Evolutionary conservation across 92 coral and sea anemone genomes (phyloP).

Genomic region (Montipora capitata): DNA sequence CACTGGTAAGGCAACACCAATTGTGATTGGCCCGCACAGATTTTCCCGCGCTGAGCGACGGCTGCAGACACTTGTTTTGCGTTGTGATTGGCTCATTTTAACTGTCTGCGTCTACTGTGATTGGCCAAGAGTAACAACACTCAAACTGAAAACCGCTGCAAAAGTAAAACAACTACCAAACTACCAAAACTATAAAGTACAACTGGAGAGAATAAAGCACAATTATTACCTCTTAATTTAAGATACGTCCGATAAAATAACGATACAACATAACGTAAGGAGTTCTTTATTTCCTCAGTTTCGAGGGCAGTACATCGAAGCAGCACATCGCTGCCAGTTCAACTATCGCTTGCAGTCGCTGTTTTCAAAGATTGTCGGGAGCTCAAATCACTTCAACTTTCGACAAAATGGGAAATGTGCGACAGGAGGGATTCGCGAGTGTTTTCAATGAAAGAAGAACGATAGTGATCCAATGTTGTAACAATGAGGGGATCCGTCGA

Average conservation of each 20-base stretch:
- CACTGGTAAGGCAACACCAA: too few relatives aligned
- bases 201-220: not conserved
- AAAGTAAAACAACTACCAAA: not conserved
- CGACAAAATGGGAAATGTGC: not conserved
- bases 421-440: not conserved
- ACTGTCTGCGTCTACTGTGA: too few relatives aligned
- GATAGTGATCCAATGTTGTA: not conserved
- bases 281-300: constrained; percentile 50
- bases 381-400: not conserved
- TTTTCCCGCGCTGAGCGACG: too few relatives aligned
- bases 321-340: constrained; percentile 11
- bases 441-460: not conserved
- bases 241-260: constrained; percentile 15
- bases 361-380: not conserved
- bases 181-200: not conserved
- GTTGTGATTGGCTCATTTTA: too few relatives aligned
- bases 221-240: not conserved
- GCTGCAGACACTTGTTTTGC: too few relatives aligned
- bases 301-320: constrained; percentile 31
- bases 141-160: too few relatives aligned
- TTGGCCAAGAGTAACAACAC: too few relatives aligned
- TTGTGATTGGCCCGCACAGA: too few relatives aligned
- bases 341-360: not conserved
- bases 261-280: constrained; percentile 24
- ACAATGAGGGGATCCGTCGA: not conserved